Evolutionary conservation across 2,888 invertebrate genomes (phyloP), one percentile per base, ranked within the genome.

Genomic region (Trissoscelio sp.): DNA sequence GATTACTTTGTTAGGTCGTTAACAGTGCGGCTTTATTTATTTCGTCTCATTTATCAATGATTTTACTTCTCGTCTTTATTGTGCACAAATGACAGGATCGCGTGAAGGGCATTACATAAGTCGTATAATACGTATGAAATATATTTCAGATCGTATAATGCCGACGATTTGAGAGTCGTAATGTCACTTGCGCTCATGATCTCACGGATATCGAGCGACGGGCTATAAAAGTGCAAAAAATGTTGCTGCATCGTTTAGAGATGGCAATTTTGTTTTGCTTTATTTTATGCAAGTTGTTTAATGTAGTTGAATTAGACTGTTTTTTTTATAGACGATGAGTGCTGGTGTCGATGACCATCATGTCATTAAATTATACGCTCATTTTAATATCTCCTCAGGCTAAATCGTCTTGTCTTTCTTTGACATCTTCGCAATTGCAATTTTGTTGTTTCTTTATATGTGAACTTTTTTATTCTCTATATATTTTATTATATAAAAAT

Each of bases 371-470:
- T 73, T 79, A 72, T 75, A 69, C 55, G 62, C 60, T 64, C 75
- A 80, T 82, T 79, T 80, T 80, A 77, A 75, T 67, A 79, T 82
- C 77, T 82, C 28, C 31, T 11, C 31, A 9, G 72, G n/a, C n/a
- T n/a, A n/a, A 55, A 77, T 82, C 81, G 66, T 55, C 60, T 74
- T 62, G 39, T 51, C 12, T 22, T 28, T 53, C 28, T 12, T 6
- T 16, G 11, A 7, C 20, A 18, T 64, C 5, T 48, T 64, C 57
- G 34, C 70, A 74, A 69, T 73, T 79, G 44, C 64, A 53, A 22
- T 75, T 72, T 69, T 64, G 53, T 77, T 67, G 12, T 75, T 62
- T 14, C 31, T 60, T 60, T 57, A 37, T 24, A 3, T 22, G 16
- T 48, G 6, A 24, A 34, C 12, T 16, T 16, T 46, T 6, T n/a